A percentile compares a stretch with the other conserved stretches of the same genome.
Evolutionary conservation across 2,888 invertebrate species (phyloP).

Genomic region (Crepidodera aurea): DNA sequence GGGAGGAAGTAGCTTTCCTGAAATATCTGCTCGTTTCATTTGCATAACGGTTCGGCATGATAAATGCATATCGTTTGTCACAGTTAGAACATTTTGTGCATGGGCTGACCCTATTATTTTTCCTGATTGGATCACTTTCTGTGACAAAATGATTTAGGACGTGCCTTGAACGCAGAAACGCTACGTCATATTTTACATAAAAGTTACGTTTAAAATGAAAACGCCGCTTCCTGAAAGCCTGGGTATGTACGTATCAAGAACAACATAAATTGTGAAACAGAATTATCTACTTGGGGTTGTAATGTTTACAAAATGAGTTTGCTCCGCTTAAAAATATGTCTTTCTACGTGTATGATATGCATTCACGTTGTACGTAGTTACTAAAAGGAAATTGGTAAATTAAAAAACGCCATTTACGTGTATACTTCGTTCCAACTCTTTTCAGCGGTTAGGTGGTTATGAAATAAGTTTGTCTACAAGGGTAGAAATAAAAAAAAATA

Average conservation of each 20-base stretch:
- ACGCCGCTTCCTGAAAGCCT: neutral
- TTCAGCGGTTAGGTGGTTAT: no score
- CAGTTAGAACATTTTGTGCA: slow-evolving; percentile 46
- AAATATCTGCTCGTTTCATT: slow-evolving; percentile 43
- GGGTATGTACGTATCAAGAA: slow-evolving; percentile 5
- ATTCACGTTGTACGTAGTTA: no score
- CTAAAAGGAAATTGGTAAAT: no score
- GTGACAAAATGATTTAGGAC: slow-evolving; percentile 58
- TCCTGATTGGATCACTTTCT: slow-evolving; percentile 58
- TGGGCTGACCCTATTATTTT: slow-evolving; percentile 58
- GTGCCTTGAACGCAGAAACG: slow-evolving; percentile 52
- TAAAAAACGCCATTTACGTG: no score
- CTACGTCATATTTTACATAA: slow-evolving; percentile 11
- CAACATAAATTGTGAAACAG: neutral
- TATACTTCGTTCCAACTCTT: no score
- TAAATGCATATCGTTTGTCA: slow-evolving; percentile 50
- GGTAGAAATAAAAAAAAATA: no score
- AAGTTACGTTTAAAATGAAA: slow-evolving; percentile 11
- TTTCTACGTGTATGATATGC: no score
- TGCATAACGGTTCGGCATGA: slow-evolving; percentile 48
- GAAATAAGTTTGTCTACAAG: no score
- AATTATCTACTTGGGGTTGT: slow-evolving; percentile 1
- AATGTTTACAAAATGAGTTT: slow-evolving; percentile 10
- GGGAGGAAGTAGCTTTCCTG: slow-evolving; percentile 35
- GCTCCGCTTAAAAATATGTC: neutral